Percentiles rank a stretch among this genome's conserved stretches.
These are phyloP conservation scores for Heliconius hewitsoni DNA, from an alignment of 1,140 invertebrate species.

Conservation along the genomic window DNA sequence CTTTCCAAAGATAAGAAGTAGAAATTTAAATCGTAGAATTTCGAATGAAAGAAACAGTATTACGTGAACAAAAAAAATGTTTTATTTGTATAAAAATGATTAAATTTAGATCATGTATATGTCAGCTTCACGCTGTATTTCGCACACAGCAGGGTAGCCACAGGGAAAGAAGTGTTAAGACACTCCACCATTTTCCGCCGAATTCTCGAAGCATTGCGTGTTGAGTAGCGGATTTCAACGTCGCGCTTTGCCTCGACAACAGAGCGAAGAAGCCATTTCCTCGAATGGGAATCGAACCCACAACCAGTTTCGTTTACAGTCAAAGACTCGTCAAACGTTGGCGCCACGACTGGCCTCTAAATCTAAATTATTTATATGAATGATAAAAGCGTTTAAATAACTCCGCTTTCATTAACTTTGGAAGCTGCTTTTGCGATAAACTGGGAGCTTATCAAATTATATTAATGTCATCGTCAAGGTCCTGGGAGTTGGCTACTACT, in stretches of 20 bases:
- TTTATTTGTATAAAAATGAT: background rate
- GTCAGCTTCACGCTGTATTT: too few relatives aligned
- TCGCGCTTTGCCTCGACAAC: too few relatives aligned
- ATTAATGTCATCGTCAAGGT: slow-evolving; percentile 8
- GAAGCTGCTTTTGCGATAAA: background rate
- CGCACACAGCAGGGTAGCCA: too few relatives aligned
- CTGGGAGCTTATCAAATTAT: slow-evolving; percentile 9
- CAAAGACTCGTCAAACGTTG: too few relatives aligned
- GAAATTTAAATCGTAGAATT: background rate
- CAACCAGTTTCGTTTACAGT: too few relatives aligned
- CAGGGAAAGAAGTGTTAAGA: too few relatives aligned
- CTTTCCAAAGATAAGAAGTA: background rate
- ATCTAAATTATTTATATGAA: background rate
- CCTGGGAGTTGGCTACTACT: background rate
- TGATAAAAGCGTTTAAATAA: background rate
- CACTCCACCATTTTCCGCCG: too few relatives aligned
- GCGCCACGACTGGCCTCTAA: too few relatives aligned
- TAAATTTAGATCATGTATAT: background rate
- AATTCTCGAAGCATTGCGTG: too few relatives aligned
- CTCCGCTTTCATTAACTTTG: background rate
- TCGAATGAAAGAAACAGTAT: background rate
- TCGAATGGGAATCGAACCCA: too few relatives aligned
- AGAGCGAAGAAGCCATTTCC: too few relatives aligned
- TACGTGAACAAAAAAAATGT: background rate
- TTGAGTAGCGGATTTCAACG: too few relatives aligned